These are phyloP conservation scores for Machaerirhynchus nigripectus DNA, from an alignment of 2,113 vertebrate genomes.

Conservation along the genomic window DNA sequence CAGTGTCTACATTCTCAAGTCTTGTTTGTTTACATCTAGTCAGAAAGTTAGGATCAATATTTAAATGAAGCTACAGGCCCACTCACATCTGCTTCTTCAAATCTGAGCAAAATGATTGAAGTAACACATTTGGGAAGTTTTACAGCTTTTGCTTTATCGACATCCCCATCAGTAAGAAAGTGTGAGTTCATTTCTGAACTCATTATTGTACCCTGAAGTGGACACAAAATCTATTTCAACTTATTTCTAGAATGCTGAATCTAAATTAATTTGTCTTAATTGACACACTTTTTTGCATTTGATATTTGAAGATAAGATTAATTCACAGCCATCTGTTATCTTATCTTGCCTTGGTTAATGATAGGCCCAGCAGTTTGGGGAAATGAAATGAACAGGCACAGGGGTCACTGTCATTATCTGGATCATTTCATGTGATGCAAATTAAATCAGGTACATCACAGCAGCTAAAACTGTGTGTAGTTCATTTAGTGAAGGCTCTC, in stretches of 20 bases:
- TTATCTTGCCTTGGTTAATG: constrained; percentile 13
- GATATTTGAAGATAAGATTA: constrained; percentile 28
- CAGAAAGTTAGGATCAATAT: neutral
- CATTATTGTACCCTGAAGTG: neutral
- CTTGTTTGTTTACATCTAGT: neutral
- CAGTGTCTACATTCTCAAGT: neutral
- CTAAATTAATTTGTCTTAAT: constrained; percentile 42
- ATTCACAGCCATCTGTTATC: constrained; percentile 30
- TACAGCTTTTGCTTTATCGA: neutral
- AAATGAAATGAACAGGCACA: constrained; percentile 12
- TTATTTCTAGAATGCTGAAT: neutral
- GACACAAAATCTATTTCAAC: neutral
- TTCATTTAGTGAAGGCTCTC: neutral
- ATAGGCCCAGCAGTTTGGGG: constrained; percentile 34
- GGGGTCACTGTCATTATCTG: constrained; percentile 25
- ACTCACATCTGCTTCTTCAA: neutral
- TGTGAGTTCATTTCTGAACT: neutral
- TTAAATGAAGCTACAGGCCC: neutral
- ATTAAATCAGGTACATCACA: constrained; percentile 7
- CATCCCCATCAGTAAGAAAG: neutral
- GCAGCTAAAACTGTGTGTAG: neutral
- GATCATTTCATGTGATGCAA: constrained; percentile 22
- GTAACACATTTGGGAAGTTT: neutral
- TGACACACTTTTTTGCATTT: constrained; percentile 22
- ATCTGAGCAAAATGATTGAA: neutral